These are phyloP conservation scores for Nycticorax nycticorax DNA, from an alignment of 2,113 vertebrate species.

Conservation along the genomic window DNA sequence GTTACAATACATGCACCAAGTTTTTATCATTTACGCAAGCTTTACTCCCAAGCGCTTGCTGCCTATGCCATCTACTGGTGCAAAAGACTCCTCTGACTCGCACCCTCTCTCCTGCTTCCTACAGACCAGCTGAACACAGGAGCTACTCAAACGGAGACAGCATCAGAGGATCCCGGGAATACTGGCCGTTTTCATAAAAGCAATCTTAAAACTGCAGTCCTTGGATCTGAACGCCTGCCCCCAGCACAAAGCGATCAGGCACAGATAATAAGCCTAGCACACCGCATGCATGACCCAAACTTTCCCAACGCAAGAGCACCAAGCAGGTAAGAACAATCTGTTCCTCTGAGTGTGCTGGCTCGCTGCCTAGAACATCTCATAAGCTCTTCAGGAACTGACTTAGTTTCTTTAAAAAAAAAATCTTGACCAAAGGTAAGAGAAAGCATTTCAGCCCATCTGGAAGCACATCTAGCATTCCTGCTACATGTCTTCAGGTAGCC, in stretches of 20 bases:
- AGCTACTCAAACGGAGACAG: neutral
- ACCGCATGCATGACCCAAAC: accelerated
- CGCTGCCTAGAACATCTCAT: neutral
- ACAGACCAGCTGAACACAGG: neutral
- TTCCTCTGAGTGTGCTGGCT: neutral
- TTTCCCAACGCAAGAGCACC: neutral
- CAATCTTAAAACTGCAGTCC: neutral
- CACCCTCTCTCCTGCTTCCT: neutral
- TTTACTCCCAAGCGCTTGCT: neutral
- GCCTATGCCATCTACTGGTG: conserved; percentile 43
- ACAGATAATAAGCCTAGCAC: neutral
- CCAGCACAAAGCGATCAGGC: accelerated
- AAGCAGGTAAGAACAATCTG: conserved; percentile 7
- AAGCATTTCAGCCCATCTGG: neutral
- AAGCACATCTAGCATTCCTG: neutral
- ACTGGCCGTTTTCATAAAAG: neutral
- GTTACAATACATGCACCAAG: accelerated
- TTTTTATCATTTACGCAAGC: neutral
- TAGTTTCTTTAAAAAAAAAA: neutral
- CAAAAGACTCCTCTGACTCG: accelerated
- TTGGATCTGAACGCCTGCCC: neutral
- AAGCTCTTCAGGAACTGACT: neutral
- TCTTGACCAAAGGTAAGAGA: neutral
- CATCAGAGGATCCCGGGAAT: accelerated
- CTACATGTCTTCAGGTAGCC: accelerated